Conservation (phyloP, 2,888 invertebrate genomes). For the Tipula confusa region DNA sequence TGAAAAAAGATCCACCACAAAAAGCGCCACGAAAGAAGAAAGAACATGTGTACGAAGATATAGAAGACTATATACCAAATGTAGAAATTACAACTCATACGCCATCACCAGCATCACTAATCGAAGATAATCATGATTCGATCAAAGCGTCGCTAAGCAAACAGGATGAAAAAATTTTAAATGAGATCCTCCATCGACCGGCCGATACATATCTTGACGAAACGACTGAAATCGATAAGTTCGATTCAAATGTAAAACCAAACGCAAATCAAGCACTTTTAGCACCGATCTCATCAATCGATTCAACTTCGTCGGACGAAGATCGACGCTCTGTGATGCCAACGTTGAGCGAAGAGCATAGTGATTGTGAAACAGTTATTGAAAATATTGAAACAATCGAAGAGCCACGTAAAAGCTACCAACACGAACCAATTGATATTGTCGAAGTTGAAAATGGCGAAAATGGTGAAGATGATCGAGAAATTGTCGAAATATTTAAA, state of each 20-base stretch:
- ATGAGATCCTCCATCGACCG: slow-evolving; percentile 53
- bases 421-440: slow-evolving; percentile 13
- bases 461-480: slow-evolving; percentile 20
- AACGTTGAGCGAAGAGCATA: slow-evolving; percentile 45
- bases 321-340: slow-evolving; percentile 42
- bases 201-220: slow-evolving; percentile 44
- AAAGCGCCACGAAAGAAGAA: slow-evolving; percentile 53
- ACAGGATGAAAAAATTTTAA: slow-evolving; percentile 50
- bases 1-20: slow-evolving; percentile 37
- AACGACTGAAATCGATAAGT: slow-evolving; percentile 44
- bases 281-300: slow-evolving; percentile 49
- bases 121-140: background rate
- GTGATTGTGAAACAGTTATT: slow-evolving; percentile 46
- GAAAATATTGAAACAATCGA: slow-evolving; percentile 36
- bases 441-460: background rate
- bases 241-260: slow-evolving; percentile 42
- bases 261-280: slow-evolving; percentile 36
- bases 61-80: slow-evolving; percentile 44
- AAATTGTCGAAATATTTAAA: slow-evolving; percentile 21
- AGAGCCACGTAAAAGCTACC: background rate
- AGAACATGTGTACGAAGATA: slow-evolving; percentile 62
- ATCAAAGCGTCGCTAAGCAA: slow-evolving; percentile 43
- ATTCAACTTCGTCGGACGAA: slow-evolving; percentile 50
- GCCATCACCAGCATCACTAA: background rate
- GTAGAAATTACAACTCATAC: background rate